These are phyloP conservation scores for Galeopterus variegatus DNA, from an alignment of 2,113 vertebrate species.

Conservation along the genomic window DNA sequence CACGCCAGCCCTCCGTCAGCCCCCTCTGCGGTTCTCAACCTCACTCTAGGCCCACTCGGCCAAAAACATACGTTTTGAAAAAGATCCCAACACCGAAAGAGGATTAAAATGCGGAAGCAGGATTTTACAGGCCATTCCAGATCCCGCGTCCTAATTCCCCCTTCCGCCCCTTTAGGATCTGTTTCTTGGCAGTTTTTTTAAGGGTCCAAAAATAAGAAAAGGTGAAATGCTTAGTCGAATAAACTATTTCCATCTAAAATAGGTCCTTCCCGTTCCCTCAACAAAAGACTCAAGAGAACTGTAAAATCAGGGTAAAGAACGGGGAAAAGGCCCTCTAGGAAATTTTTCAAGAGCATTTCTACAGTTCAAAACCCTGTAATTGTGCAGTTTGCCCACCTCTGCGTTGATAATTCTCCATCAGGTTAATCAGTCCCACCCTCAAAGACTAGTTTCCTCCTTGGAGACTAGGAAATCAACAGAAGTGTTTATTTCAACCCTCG, in stretches of 20 bases:
- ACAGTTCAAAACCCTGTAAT: background rate
- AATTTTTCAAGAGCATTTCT: background rate
- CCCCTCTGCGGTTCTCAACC: background rate
- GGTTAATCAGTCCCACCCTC: slow-evolving; percentile 11
- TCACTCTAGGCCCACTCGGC: background rate
- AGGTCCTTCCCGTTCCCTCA: background rate
- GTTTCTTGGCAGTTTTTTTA: background rate
- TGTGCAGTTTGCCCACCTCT: slow-evolving; percentile 57
- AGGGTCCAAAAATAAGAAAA: slow-evolving; percentile 13
- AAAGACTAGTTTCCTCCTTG: slow-evolving; percentile 24
- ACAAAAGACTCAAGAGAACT: background rate
- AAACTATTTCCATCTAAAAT: background rate
- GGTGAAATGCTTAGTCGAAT: background rate
- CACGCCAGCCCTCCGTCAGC: background rate
- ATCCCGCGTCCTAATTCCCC: background rate
- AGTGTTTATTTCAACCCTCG: slow-evolving; percentile 54
- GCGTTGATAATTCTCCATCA: background rate
- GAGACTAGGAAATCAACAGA: slow-evolving; percentile 71
- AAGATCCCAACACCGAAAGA: background rate
- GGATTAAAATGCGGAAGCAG: slow-evolving; percentile 57
- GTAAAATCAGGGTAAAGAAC: background rate
- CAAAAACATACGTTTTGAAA: background rate
- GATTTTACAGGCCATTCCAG: slow-evolving; percentile 47
- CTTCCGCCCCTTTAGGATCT: background rate
- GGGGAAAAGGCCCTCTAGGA: background rate